These are phyloP conservation scores for Clarias gariepinus DNA, from an alignment of 2,113 vertebrate species.

Conservation along the genomic window DNA sequence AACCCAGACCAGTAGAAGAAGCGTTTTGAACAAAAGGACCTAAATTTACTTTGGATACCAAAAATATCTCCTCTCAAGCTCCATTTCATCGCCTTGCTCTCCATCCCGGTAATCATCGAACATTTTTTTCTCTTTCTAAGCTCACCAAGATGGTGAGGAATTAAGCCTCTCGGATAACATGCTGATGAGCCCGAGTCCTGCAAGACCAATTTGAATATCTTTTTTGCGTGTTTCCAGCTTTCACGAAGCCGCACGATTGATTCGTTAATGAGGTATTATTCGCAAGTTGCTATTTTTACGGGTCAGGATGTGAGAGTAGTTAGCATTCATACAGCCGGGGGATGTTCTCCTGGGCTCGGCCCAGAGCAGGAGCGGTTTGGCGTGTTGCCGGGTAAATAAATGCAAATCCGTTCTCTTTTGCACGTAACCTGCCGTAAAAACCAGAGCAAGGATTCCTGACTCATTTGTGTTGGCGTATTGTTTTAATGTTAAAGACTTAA, in stretches of 20 bases:
- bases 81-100: neutral
- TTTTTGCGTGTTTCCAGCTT: constrained; percentile 33
- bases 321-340: constrained; percentile 28
- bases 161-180: constrained; percentile 50
- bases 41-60: constrained; percentile 37
- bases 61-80: constrained; percentile 4
- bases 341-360: constrained; percentile 30
- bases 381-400: neutral
- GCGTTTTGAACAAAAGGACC: constrained; percentile 29
- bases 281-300: constrained; percentile 39
- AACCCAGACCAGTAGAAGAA: neutral
- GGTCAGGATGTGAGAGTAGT: constrained; percentile 14
- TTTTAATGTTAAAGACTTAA: constrained; percentile 31
- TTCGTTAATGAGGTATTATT: constrained; percentile 50
- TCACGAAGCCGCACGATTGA: constrained; percentile 36
- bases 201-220: constrained; percentile 49
- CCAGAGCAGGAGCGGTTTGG: neutral
- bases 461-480: neutral
- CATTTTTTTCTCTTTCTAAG: constrained; percentile 29
- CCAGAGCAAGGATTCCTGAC: constrained; percentile 10
- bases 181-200: constrained; percentile 35
- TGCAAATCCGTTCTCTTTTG: constrained; percentile 37
- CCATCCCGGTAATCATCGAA: constrained; percentile 43
- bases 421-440: constrained; percentile 32
- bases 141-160: constrained; percentile 36